These are phyloP conservation scores for Podarcis siculus DNA, from an alignment of 2,797 vertebrate species.

Conservation along the genomic window DNA sequence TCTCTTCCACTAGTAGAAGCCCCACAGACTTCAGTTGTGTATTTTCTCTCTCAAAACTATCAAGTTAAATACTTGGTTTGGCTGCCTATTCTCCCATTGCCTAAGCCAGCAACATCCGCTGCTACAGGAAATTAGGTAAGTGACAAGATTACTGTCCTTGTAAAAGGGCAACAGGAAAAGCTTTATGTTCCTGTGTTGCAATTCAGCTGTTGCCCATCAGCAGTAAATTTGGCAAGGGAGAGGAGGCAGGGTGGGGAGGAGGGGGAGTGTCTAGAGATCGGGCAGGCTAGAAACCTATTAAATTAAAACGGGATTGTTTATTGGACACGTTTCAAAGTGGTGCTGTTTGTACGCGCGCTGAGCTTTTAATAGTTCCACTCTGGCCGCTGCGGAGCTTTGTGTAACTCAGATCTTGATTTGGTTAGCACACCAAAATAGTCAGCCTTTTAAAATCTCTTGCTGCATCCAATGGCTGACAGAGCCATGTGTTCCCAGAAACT, in stretches of 20 bases:
- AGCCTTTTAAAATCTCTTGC: background rate
- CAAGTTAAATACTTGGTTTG: constrained; percentile 58
- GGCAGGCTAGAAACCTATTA: background rate
- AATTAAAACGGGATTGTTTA: background rate
- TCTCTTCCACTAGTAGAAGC: background rate
- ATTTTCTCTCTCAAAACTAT: background rate
- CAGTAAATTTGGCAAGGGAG: constrained; percentile 24
- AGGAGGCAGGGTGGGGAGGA: background rate
- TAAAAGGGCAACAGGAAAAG: constrained; percentile 61
- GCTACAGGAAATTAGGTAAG: constrained; percentile 77
- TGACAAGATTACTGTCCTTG: constrained; percentile 73
- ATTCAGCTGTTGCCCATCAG: constrained; percentile 49
- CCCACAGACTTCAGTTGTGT: background rate
- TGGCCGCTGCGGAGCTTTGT: background rate
- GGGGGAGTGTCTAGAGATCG: background rate
- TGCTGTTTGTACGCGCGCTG: background rate
- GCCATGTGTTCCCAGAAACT: too few relatives aligned
- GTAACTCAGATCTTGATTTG: background rate
- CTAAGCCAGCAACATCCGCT: constrained; percentile 72
- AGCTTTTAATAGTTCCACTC: background rate
- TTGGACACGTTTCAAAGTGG: background rate
- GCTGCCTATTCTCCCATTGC: constrained; percentile 66
- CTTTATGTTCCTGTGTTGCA: constrained; percentile 61
- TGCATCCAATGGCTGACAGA: background rate
- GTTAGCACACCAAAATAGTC: background rate